These are phyloP conservation scores for Cybosia mesomella DNA, from an alignment of 2,888 invertebrate species.

Conservation along the genomic window DNA sequence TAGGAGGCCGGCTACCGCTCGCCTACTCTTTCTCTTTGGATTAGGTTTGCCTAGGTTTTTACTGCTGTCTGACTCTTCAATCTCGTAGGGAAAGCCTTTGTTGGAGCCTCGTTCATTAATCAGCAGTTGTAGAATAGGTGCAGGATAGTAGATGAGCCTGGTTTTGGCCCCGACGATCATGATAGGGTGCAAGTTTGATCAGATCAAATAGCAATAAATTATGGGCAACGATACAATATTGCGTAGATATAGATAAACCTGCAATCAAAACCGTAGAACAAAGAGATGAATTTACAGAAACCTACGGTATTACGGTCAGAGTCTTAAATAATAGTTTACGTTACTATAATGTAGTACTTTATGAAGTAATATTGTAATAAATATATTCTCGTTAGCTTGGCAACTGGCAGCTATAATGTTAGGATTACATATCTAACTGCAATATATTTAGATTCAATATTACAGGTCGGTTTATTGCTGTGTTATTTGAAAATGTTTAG, in stretches of 20 bases:
- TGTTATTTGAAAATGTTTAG: not conserved
- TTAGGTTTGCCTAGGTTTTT: too few relatives aligned
- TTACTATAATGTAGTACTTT: slow-evolving; percentile 26
- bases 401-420: slow-evolving; percentile 22
- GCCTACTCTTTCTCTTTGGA: too few relatives aligned
- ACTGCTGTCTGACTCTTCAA: too few relatives aligned
- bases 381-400: slow-evolving; percentile 29
- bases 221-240: too few relatives aligned
- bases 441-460: not conserved
- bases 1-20: too few relatives aligned
- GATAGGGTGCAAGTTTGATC: too few relatives aligned
- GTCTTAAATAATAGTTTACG: slow-evolving; percentile 44
- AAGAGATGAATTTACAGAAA: slow-evolving; percentile 28
- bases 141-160: too few relatives aligned
- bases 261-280: not conserved
- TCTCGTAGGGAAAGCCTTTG: too few relatives aligned
- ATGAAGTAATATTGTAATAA: slow-evolving; percentile 10
- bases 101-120: too few relatives aligned
- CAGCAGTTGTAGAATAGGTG: too few relatives aligned
- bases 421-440: slow-evolving; percentile 5
- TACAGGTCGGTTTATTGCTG: not conserved
- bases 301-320: slow-evolving; percentile 20
- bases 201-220: not conserved
- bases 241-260: not conserved
- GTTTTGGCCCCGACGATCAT: too few relatives aligned